Percentiles rank a stretch among this genome's conserved stretches.
Conservation (phyloP, 2,888 invertebrate species). For the Ferrisia virgata region DNA sequence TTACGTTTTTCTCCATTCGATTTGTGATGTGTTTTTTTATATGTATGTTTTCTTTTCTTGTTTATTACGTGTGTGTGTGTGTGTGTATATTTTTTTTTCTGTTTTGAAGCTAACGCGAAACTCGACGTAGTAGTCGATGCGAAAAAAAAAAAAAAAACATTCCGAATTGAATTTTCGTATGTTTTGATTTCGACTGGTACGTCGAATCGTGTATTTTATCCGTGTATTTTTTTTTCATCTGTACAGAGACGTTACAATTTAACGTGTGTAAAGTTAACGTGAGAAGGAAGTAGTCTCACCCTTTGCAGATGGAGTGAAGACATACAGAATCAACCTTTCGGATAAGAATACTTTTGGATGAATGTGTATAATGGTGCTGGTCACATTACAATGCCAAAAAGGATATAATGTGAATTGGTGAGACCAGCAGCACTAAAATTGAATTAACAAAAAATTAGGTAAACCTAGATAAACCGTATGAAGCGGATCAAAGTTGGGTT, state of each 20-base stretch:
- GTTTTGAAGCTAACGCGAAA: background rate
- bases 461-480: background rate
- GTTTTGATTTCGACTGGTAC: background rate
- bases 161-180: background rate
- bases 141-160: background rate
- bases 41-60: background rate
- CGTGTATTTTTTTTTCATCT: background rate
- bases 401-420: too few species aligned
- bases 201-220: background rate
- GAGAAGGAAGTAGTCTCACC: background rate
- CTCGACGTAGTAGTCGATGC: background rate
- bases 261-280: background rate
- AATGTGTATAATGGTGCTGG: too few species aligned
- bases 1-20: conserved; percentile 20
- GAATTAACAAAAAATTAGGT: background rate
- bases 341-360: too few species aligned
- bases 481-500: background rate
- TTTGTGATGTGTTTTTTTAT: conserved; percentile 7
- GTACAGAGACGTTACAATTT: background rate
- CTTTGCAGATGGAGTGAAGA: background rate
- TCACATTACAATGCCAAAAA: too few species aligned
- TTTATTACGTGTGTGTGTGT: background rate
- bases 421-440: too few species aligned
- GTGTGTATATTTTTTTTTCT: background rate
- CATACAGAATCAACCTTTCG: too few species aligned